phyloP scores from a whole-genome alignment of 1,140 invertebrate species.

The Scaptomyza graminum region DNA sequence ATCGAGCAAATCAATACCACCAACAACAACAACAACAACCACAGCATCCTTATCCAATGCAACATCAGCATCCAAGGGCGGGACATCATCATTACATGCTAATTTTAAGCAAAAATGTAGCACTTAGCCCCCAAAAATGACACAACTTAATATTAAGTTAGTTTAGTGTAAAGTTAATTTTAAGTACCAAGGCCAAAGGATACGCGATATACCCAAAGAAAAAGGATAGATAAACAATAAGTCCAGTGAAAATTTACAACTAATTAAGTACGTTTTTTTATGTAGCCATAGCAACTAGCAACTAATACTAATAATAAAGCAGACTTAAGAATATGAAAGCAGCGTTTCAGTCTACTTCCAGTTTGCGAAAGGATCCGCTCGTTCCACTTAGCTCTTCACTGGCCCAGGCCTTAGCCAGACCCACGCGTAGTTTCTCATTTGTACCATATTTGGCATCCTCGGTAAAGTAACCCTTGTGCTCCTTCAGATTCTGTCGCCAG shows the following conservation, averaged over 20 bases:
- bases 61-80: slow-evolving; percentile 18
- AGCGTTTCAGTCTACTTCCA: slow-evolving; percentile 67
- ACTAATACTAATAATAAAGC: slow-evolving; percentile 43
- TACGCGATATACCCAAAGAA: slow-evolving; percentile 61
- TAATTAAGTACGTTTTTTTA: slow-evolving; percentile 57
- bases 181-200: slow-evolving; percentile 56
- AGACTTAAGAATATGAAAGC: neutral
- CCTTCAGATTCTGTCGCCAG: slow-evolving; percentile 85
- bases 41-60: slow-evolving; percentile 22
- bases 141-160: slow-evolving; percentile 3
- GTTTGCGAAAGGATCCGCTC: slow-evolving; percentile 85
- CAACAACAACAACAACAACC: neutral
- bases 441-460: slow-evolving; percentile 85
- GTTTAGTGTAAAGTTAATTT: slow-evolving; percentile 62
- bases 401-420: slow-evolving; percentile 60
- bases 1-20: slow-evolving; percentile 14
- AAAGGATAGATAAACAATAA: slow-evolving; percentile 1
- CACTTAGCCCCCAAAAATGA: slow-evolving; percentile 47
- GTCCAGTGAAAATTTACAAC: slow-evolving; percentile 57
- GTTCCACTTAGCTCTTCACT: slow-evolving; percentile 63
- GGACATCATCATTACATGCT: slow-evolving; percentile 56
- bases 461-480: slow-evolving; percentile 84
- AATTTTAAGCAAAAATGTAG: slow-evolving; percentile 80
- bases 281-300: slow-evolving; percentile 53
- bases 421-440: slow-evolving; percentile 85